Evolutionary conservation across 2,888 invertebrate genomes (phyloP).

Genomic region (Ischnus inquisitorius): DNA sequence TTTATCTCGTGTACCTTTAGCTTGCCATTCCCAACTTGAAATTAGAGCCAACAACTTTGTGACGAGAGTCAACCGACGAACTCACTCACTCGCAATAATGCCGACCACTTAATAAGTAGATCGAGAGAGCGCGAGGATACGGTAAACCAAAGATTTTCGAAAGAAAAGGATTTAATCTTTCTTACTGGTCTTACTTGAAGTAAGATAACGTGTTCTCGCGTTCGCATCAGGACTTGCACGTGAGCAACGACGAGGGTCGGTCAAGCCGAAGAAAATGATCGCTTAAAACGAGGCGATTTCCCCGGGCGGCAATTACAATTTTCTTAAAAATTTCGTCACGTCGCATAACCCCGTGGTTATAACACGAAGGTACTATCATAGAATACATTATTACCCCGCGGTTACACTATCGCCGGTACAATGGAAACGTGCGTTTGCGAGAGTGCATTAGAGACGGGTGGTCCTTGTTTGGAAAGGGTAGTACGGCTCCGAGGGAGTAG

Average conservation of each 20-base stretch:
- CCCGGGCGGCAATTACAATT: neutral
- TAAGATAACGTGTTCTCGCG: neutral
- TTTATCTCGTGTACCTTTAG: slow-evolving; percentile 52
- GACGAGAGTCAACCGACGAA: slow-evolving; percentile 75
- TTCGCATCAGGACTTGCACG: neutral
- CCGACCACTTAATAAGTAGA: slow-evolving; percentile 65
- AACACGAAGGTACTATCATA: neutral
- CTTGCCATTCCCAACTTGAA: slow-evolving; percentile 69
- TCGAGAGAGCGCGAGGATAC: neutral
- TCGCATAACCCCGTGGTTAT: neutral
- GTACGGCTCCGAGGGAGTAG: neutral
- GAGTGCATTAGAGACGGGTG: neutral
- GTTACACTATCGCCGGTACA: neutral
- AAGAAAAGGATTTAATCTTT: slow-evolving; percentile 3
- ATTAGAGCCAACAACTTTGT: slow-evolving; percentile 77
- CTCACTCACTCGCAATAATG: slow-evolving; percentile 79
- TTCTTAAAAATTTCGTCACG: neutral
- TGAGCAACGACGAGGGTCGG: neutral
- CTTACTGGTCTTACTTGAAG: neutral
- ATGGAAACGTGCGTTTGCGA: neutral
- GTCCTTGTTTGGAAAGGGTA: neutral
- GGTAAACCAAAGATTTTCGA: neutral
- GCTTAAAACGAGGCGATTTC: neutral
- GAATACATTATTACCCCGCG: neutral
- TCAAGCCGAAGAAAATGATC: neutral